Evolutionary conservation across 1,140 invertebrate species (phyloP).

Genomic region (Archegozetes longisetosus): DNA sequence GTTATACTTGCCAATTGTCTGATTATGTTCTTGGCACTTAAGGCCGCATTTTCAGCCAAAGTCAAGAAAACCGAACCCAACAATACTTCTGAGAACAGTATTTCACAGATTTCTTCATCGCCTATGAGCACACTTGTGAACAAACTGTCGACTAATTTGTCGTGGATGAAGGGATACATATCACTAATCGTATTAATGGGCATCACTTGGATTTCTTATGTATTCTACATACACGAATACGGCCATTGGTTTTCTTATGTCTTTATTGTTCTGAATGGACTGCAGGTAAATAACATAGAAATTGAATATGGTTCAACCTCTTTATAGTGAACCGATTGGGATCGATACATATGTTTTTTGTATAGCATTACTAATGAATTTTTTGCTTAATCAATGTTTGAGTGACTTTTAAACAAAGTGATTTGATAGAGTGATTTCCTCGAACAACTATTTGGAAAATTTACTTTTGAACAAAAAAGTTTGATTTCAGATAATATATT

Average conservation of each 20-base stretch:
- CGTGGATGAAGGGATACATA: slow-evolving; percentile 18
- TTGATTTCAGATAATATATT: no score
- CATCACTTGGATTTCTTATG: slow-evolving; percentile 19
- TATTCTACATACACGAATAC: slow-evolving; percentile 16
- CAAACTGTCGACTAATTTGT: background rate
- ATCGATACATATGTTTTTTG: no score
- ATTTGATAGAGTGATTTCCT: no score
- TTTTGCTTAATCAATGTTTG: no score
- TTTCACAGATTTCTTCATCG: background rate
- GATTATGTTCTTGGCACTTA: slow-evolving; percentile 2
- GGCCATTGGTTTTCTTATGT: slow-evolving; percentile 15
- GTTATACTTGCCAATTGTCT: slow-evolving; percentile 8
- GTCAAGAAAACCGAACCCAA: background rate
- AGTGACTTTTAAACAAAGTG: no score
- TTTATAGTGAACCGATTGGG: no score
- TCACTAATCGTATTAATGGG: slow-evolving; percentile 18
- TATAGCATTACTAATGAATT: no score
- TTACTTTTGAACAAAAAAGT: no score
- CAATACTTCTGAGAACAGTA: background rate
- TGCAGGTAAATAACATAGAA: slow-evolving; percentile 17
- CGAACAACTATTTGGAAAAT: no score
- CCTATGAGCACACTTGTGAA: background rate
- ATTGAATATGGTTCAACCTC: no score
- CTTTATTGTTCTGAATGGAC: slow-evolving; percentile 20
- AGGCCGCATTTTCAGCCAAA: background rate